A percentile compares a stretch with the other conserved stretches of the same genome.
phyloP scores from a whole-genome alignment of 2,113 vertebrate species.

The Fregata magnificens region DNA sequence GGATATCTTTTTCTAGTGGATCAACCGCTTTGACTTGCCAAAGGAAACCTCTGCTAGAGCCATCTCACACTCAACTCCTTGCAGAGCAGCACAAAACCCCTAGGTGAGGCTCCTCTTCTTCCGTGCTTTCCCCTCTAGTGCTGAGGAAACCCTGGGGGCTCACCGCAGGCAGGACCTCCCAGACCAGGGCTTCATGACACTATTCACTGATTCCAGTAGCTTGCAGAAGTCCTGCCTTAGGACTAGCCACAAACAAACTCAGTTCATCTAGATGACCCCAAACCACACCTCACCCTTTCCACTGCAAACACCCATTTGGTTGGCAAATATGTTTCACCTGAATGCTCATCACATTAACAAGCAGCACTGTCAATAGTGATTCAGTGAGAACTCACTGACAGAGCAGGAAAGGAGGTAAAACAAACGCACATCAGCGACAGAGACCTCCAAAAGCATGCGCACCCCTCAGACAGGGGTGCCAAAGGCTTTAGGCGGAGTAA shows the following conservation, averaged over 20 bases:
- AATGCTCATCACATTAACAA: background rate
- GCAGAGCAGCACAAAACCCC: background rate
- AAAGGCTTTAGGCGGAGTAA: background rate
- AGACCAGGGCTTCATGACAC: rapidly evolving
- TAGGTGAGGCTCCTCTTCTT: background rate
- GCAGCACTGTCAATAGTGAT: no score
- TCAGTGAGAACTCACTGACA: background rate
- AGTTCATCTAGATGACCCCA: background rate
- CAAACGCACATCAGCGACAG: rapidly evolving
- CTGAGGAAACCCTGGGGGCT: background rate
- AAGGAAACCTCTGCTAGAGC: background rate
- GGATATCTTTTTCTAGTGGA: background rate
- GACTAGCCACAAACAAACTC: background rate
- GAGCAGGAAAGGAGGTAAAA: background rate
- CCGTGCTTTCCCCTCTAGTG: background rate
- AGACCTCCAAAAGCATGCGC: rapidly evolving
- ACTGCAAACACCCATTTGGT: background rate
- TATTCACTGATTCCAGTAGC: background rate
- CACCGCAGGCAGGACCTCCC: background rate
- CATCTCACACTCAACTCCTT: rapidly evolving
- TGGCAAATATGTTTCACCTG: background rate
- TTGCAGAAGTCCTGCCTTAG: background rate
- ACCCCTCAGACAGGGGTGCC: background rate
- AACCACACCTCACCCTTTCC: background rate
- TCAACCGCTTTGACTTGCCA: background rate